phyloP scores from a whole-genome alignment of 1,140 invertebrate genomes.

The Globodera ellingtonae region DNA sequence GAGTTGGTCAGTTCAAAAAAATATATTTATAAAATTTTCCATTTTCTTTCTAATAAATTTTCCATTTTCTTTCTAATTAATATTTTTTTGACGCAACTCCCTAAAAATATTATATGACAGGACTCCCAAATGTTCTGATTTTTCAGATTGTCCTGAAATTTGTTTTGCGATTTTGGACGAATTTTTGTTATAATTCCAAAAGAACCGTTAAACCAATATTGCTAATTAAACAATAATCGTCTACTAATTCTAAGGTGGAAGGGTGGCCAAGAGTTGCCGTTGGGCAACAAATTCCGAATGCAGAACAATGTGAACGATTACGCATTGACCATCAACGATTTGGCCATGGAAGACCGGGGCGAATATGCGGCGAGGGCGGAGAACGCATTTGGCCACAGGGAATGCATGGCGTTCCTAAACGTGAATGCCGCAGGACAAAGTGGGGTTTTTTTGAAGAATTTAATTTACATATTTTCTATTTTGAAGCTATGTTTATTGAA shows the following conservation, averaged over 20 bases:
- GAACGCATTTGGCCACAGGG: constrained; percentile 92
- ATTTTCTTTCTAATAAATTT: not conserved
- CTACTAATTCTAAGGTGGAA: constrained; percentile 66
- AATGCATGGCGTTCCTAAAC: constrained; percentile 94
- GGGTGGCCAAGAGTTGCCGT: constrained; percentile 87
- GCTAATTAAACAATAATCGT: not conserved
- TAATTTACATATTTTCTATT: not conserved
- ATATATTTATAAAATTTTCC: not conserved
- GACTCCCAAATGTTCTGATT: too few species aligned
- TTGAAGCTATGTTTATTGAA: too few species aligned
- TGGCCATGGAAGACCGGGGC: constrained; percentile 89
- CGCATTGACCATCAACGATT: constrained; percentile 93
- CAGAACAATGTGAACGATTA: constrained; percentile 92
- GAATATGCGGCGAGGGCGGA: constrained; percentile 95
- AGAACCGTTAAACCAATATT: too few species aligned
- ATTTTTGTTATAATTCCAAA: too few species aligned
- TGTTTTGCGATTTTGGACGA: too few species aligned
- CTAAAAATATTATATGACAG: too few species aligned
- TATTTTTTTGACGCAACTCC: too few species aligned
- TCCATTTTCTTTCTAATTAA: not conserved
- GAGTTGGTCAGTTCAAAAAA: constrained; percentile 74
- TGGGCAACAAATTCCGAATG: constrained; percentile 97
- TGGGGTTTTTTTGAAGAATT: constrained; percentile 13
- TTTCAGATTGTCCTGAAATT: too few species aligned
- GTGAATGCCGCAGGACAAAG: constrained; percentile 68